Conservation (phyloP, 1,140 invertebrate genomes). For the Apis laboriosa region DNA sequence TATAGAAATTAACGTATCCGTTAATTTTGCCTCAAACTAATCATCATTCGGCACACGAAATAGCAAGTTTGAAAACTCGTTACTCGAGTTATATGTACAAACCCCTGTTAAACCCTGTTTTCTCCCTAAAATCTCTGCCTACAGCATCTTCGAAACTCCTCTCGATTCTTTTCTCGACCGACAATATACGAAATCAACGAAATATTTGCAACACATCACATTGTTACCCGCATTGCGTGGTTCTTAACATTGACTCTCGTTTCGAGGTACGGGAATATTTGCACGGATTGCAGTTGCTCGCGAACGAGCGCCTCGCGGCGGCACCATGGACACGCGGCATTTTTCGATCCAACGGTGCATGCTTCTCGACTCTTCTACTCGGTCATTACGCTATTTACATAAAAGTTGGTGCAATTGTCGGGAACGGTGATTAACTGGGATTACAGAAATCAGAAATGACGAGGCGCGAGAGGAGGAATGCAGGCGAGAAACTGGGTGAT, state of each 20-base stretch:
- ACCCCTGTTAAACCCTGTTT: too few relatives aligned
- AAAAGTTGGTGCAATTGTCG: slow-evolving; percentile 40
- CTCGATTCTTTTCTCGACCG: too few relatives aligned
- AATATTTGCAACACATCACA: too few relatives aligned
- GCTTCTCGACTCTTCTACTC: neutral
- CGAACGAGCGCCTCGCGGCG: slow-evolving; percentile 15
- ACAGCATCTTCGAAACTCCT: too few relatives aligned
- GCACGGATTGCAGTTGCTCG: neutral
- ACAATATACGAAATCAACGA: too few relatives aligned
- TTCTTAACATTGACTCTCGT: neutral
- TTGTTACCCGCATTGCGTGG: neutral
- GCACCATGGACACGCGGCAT: slow-evolving; percentile 1
- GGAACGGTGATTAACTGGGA: slow-evolving; percentile 27
- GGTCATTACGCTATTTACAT: slow-evolving; percentile 42
- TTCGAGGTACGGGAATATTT: neutral
- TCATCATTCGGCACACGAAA: too few relatives aligned
- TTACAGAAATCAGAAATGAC: slow-evolving; percentile 40
- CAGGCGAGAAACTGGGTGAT: slow-evolving; percentile 32
- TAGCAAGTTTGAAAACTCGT: too few relatives aligned
- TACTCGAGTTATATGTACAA: too few relatives aligned
- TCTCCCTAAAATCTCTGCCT: too few relatives aligned
- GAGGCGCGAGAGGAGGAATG: neutral
- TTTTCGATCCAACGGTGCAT: neutral
- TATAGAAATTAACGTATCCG: too few relatives aligned
- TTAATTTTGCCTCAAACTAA: too few relatives aligned